Evolutionary conservation across 2,888 invertebrate genomes (phyloP), one percentile per base, ranked within the genome.

Genomic region (Cylindroiulus punctatus): DNA sequence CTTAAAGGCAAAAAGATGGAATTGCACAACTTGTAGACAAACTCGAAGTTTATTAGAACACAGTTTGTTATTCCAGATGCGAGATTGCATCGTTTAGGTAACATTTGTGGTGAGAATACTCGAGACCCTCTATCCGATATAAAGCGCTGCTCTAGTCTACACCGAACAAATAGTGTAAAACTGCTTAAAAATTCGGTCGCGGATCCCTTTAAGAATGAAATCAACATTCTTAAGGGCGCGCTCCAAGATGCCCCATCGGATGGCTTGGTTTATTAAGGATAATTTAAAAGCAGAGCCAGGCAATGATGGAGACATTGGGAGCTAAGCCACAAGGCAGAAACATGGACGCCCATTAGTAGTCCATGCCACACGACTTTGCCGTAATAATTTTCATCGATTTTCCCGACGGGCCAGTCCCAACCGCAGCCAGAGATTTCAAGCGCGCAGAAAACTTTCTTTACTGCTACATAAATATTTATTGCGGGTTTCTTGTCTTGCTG

Each of bases 341-440:
- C 65, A 65, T 65, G 65, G 65, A 10, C 65, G 26, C 65, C 65
- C 65, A 65, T 65, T 65, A 65, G 65, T 65, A 65, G 65, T 65
- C 65, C 10, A n/a, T 65, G 65, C 65, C 65, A 65, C 65, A 65
- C 65, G 65, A 65, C 65, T 65, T 65, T 26, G 65, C 65, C n/a
- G 65, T 65, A 65, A 65, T 65, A 65, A 65, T 65, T 65, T 65
- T 65, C 65, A 65, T 65, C 65, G 65, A 65, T 65, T 65, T 65
- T 65, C 65, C 26, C 22, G 65, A 65, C 26, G 65, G 65, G 65
- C 65, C 65, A 65, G 65, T 65, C 65, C 65, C 26, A 65, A 65
- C 5, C 26, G 65, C 65, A 26, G 7, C 26, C 8, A 65, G 65
- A 65, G 65, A 26, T 65, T 65, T 65, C 65, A 65, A 65, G 65